These are phyloP conservation scores for Reinhardtius hippoglossoides DNA, from an alignment of 2,113 vertebrate species.

Conservation along the genomic window DNA sequence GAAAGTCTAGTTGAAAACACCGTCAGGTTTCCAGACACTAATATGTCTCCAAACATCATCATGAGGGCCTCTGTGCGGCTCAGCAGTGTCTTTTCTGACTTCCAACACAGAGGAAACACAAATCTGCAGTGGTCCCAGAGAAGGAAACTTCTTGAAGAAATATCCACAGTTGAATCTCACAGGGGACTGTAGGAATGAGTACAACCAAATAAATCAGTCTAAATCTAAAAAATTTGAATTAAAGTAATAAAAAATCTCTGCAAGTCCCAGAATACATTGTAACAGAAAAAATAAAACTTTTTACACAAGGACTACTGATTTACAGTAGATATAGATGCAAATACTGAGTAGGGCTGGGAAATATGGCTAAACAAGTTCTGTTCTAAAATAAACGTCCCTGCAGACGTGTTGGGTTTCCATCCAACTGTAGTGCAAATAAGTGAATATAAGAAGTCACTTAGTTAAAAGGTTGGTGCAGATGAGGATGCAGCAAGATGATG, in stretches of 20 bases:
- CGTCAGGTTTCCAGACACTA: conserved; percentile 24
- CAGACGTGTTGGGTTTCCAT: background rate
- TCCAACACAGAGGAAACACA: conserved; percentile 8
- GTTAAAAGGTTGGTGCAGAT: background rate
- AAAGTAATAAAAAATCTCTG: background rate
- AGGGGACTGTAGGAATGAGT: conserved; percentile 56
- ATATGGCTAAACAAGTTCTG: too few relatives aligned
- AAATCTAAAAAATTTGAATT: background rate
- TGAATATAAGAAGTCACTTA: background rate
- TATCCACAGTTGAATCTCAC: conserved; percentile 44
- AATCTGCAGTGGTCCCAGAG: conserved; percentile 42
- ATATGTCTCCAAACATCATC: conserved; percentile 37
- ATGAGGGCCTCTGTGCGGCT: conserved; percentile 16
- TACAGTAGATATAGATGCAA: background rate
- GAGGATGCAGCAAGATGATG: background rate
- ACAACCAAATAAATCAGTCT: conserved; percentile 4
- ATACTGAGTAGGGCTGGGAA: background rate
- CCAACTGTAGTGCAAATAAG: background rate
- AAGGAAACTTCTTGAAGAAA: conserved; percentile 68
- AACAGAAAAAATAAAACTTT: background rate
- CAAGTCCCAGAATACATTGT: background rate
- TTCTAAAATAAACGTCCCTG: background rate
- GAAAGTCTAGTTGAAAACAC: conserved; percentile 32
- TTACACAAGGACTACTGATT: too few relatives aligned
- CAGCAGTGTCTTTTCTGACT: conserved; percentile 34